A percentile compares a stretch with the other conserved stretches of the same genome.
These are phyloP conservation scores for Scomber scombrus DNA, from an alignment of 2,113 vertebrate species.

Conservation along the genomic window DNA sequence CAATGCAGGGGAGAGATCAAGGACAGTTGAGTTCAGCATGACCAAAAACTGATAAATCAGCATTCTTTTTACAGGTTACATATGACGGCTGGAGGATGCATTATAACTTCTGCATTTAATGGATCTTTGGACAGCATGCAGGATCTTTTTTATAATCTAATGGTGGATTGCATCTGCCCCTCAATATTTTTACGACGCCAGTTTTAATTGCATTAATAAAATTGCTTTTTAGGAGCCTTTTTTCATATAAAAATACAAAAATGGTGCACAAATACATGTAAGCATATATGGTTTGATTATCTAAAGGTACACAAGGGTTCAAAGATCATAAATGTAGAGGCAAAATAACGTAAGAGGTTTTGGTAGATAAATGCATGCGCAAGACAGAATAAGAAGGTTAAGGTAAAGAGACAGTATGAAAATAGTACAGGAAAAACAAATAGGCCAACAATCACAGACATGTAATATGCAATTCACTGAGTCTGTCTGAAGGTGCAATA, in stretches of 20 bases:
- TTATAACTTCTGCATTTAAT: neutral
- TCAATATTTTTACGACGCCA: too few species aligned
- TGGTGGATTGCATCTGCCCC: too few species aligned
- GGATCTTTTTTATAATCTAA: too few species aligned
- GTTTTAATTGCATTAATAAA: too few species aligned
- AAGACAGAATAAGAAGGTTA: neutral
- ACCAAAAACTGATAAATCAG: neutral
- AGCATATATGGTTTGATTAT: too few species aligned
- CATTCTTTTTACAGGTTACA: neutral
- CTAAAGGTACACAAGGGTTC: neutral
- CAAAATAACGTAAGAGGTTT: neutral
- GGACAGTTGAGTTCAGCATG: neutral
- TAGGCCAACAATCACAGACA: constrained; percentile 3
- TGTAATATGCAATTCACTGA: constrained; percentile 4
- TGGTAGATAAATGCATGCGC: neutral
- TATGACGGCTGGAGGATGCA: neutral
- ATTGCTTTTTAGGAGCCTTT: neutral
- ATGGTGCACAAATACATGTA: too few species aligned
- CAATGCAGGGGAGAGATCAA: constrained; percentile 1
- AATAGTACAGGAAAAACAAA: constrained; percentile 10
- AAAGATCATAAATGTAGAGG: neutral
- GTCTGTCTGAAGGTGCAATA: constrained; percentile 19
- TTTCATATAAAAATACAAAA: neutral
- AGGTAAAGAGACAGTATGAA: neutral
- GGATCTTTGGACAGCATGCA: too few species aligned